Percentiles rank a stretch among this genome's conserved stretches.
These are phyloP conservation scores for Lasioglossum baleicum DNA, from an alignment of 1,140 invertebrate species.

Conservation along the genomic window DNA sequence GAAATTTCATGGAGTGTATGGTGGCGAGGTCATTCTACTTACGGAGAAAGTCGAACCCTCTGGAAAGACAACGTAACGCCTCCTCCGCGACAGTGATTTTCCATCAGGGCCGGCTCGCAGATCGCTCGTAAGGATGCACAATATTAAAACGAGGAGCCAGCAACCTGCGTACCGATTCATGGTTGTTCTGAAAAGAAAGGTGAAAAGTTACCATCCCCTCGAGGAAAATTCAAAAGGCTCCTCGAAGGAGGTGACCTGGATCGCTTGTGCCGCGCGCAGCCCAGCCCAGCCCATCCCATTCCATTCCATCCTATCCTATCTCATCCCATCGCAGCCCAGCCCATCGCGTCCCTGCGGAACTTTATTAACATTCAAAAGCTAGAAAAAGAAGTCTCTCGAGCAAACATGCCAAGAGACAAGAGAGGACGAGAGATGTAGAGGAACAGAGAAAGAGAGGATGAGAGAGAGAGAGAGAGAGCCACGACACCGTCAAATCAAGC, in stretches of 20 bases:
- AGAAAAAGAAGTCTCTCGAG: background rate
- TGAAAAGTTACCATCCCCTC: slow-evolving; percentile 7
- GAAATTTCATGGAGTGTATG: background rate
- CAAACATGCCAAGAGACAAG: background rate
- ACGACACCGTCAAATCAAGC: slow-evolving; percentile 7
- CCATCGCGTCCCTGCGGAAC: slow-evolving; percentile 1
- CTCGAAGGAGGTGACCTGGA: slow-evolving; percentile 24
- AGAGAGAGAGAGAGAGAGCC: no score
- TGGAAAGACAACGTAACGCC: slow-evolving; percentile 88
- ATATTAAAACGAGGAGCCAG: slow-evolving; percentile 20
- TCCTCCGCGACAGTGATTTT: slow-evolving; percentile 79
- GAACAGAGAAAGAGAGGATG: no score
- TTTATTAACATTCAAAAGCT: slow-evolving; percentile 22
- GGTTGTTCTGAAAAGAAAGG: slow-evolving; percentile 31
- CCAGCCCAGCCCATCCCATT: no score
- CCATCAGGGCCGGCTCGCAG: slow-evolving; percentile 43
- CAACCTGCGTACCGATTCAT: slow-evolving; percentile 43
- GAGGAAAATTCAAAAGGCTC: slow-evolving; percentile 14
- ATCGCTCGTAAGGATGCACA: slow-evolving; percentile 24
- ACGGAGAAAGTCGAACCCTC: slow-evolving; percentile 88
- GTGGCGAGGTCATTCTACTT: slow-evolving; percentile 67
- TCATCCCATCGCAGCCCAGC: no score
- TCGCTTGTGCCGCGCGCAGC: background rate
- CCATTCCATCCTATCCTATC: no score
- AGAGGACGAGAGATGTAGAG: background rate